phyloP scores from a whole-genome alignment of 2,797 vertebrate species.

The Leptatherina wallacei region DNA sequence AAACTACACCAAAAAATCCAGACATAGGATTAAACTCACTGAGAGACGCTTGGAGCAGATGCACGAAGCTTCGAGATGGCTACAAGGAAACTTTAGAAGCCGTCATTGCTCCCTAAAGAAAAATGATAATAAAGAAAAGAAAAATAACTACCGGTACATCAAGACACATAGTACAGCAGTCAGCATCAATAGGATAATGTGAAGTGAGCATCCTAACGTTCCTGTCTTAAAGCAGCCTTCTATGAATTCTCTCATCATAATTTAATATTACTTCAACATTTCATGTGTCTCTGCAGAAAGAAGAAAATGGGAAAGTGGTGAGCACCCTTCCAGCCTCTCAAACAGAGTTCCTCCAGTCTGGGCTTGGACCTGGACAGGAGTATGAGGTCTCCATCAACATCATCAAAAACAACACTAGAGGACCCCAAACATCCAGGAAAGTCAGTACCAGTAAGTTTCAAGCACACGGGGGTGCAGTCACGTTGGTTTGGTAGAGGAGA shows the following conservation, averaged over 20 bases:
- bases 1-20: not conserved
- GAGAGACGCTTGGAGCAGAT: not conserved
- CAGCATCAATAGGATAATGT: not conserved
- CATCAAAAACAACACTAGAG: constrained; percentile 91
- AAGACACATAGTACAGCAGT: not conserved
- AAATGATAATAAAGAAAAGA: not conserved
- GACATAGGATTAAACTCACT: too few relatives aligned
- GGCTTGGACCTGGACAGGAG: constrained; percentile 92
- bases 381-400: constrained; percentile 92
- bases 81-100: too few relatives aligned
- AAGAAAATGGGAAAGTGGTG: constrained; percentile 90
- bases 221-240: not conserved
- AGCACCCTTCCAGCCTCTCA: constrained; percentile 86
- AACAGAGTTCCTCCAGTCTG: constrained; percentile 88
- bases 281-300: constrained; percentile 85
- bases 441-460: constrained; percentile 90
- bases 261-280: not conserved
- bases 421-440: constrained; percentile 84
- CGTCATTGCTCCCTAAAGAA: too few relatives aligned
- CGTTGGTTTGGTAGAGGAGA: not conserved
- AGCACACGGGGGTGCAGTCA: not conserved
- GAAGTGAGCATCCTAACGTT: not conserved
- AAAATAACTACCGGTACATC: not conserved
- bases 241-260: not conserved
- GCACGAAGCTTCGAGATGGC: not conserved